These are phyloP conservation scores for Tragelaphus imberbis DNA, from an alignment of 2,113 vertebrate species.

Conservation along the genomic window DNA sequence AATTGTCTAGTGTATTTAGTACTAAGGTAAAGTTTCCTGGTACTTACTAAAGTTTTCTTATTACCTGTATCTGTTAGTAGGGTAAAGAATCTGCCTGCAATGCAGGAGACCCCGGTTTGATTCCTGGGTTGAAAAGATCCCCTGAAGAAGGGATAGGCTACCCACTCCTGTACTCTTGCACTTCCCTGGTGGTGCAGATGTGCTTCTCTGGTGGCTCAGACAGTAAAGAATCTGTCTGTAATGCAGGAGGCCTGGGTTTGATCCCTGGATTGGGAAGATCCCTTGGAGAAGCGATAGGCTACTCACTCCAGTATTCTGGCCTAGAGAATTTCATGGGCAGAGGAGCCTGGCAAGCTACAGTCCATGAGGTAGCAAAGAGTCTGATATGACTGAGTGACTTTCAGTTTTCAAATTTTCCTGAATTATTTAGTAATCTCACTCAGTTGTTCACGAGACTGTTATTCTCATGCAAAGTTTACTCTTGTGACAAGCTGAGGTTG, in stretches of 20 bases:
- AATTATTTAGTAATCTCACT: not conserved
- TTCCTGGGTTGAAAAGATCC: not conserved
- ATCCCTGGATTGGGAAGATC: not conserved
- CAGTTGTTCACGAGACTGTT: not conserved
- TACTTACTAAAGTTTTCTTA: not conserved
- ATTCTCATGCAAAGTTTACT: not conserved
- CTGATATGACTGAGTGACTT: not conserved
- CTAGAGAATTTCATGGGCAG: not conserved
- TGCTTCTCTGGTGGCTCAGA: not conserved
- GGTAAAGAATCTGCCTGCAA: not conserved
- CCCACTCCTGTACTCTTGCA: not conserved
- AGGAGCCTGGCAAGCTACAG: not conserved
- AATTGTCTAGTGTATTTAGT: not conserved
- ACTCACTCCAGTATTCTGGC: not conserved
- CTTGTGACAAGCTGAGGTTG: not conserved
- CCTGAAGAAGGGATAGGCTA: not conserved
- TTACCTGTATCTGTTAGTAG: not conserved
- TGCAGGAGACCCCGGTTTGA: not conserved
- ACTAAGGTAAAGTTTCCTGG: not conserved
- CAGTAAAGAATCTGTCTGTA: not conserved
- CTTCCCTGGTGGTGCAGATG: not conserved
- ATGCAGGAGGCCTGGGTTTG: not conserved
- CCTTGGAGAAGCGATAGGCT: not conserved
- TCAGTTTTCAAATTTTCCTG: not conserved
- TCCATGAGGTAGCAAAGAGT: not conserved